phyloP scores from a whole-genome alignment of 2,888 invertebrate species.

The Luffia ferchaultella region DNA sequence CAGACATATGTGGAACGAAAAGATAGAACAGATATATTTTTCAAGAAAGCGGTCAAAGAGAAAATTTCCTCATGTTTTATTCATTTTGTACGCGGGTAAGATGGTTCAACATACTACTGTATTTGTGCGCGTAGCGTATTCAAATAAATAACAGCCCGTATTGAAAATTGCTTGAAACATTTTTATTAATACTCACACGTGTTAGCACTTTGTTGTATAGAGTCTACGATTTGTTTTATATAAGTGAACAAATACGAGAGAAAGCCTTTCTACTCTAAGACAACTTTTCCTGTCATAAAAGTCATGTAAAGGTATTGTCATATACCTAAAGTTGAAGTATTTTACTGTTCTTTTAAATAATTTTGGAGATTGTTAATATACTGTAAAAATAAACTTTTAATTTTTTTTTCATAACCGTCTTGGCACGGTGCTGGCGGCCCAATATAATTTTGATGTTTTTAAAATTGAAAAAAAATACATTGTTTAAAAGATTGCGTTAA shows the following conservation, averaged over 20 bases:
- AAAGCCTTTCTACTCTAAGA: background rate
- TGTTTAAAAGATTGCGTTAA: too few species aligned
- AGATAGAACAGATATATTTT: background rate
- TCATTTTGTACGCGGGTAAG: background rate
- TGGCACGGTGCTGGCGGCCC: too few species aligned
- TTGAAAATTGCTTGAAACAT: background rate
- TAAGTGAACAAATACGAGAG: background rate
- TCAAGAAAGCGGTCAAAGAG: background rate
- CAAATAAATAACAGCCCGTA: background rate
- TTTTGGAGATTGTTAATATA: too few species aligned
- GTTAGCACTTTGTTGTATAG: background rate
- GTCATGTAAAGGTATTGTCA: background rate
- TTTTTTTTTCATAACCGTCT: too few species aligned
- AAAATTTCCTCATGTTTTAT: background rate
- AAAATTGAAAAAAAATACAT: too few species aligned
- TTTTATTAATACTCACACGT: background rate
- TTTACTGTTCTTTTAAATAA: too few species aligned
- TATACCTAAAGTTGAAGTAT: too few species aligned
- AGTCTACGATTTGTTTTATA: background rate
- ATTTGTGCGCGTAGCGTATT: background rate
- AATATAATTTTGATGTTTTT: too few species aligned
- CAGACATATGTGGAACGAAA: background rate
- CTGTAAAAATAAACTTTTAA: too few species aligned
- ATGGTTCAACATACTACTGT: background rate
- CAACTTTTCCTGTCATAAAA: background rate